Evolutionary conservation across 1,140 invertebrate species (phyloP), one percentile per base, ranked within the genome.

Genomic region (Papilio aristodemus): DNA sequence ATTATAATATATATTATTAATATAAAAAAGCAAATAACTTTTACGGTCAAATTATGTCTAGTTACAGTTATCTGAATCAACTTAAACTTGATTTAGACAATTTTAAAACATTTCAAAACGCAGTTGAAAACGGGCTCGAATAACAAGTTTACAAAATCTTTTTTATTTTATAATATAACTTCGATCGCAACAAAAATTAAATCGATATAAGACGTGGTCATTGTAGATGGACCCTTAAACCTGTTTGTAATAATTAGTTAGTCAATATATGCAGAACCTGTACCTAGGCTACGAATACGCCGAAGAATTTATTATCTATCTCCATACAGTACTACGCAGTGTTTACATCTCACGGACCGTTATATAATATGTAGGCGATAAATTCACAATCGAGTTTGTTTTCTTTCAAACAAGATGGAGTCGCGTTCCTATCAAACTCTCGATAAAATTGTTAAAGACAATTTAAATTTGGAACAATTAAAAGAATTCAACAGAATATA

Each of bases 401-500:
- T 70, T 70, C 70, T 67, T 32, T 50, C 27, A 58, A 68, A 58
- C 68, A 84, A 80, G 67, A 84, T 84, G 81, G 77, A 75, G 14
- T 69, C 75, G 69, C 38, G 32, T 57, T 14, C 59, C 19, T 43
- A 50, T 54, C 62, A 27, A 43, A 64, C 62, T 43, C 39, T 90
- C 6, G 84, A 91, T 67, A 74, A 78, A 63, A 78, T 89, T 25
- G 74, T 91, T 25, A 85, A 85, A 78, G 75, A 82, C 22, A 85
- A 84, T 68, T 77, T 91, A 70, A 80, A 95, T 39, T 77, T 90
- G 5, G 85, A 93, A 9, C 94, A 97, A 79, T 89, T 96, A 13
- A 90, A 92, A 71, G 93, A 95, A 81, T 95, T 96, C 10, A 95
- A 95, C 75, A 93, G 94, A 75, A 94, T 97, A 78, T 90, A 98